Percentiles rank a stretch among this genome's conserved stretches.
phyloP scores from a whole-genome alignment of 2,113 vertebrate genomes.

The Dipodomys merriami region DNA sequence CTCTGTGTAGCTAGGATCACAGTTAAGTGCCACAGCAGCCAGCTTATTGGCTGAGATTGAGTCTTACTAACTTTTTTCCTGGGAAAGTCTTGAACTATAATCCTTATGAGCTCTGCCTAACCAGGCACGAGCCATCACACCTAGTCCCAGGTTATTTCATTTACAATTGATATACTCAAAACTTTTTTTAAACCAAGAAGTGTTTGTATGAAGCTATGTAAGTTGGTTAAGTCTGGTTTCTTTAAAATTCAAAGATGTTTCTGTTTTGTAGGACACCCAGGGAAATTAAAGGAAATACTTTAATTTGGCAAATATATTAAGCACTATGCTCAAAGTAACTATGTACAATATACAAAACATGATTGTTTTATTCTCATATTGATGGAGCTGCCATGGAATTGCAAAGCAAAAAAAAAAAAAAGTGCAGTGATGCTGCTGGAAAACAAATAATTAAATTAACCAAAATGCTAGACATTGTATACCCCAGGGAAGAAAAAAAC shows the following conservation, averaged over 20 bases:
- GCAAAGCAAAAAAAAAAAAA: too few relatives aligned
- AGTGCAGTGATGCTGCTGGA: not conserved
- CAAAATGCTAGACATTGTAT: not conserved
- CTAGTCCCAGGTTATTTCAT: not conserved
- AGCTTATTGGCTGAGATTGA: too few relatives aligned
- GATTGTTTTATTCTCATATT: not conserved
- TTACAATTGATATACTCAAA: not conserved
- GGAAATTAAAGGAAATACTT: conserved; percentile 6
- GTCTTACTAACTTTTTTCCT: too few relatives aligned
- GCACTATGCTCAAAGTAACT: not conserved
- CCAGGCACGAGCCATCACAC: too few relatives aligned
- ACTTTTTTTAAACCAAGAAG: conserved; percentile 16
- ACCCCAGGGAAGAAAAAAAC: too few relatives aligned
- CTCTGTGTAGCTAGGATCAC: too few relatives aligned
- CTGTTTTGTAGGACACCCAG: not conserved
- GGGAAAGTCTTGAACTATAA: too few relatives aligned
- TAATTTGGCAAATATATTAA: conserved; percentile 18
- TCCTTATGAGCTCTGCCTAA: too few relatives aligned
- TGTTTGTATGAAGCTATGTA: not conserved
- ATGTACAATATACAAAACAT: not conserved
- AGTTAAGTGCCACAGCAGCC: too few relatives aligned
- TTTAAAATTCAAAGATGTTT: not conserved
- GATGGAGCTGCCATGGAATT: not conserved
- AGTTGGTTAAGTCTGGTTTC: conserved; percentile 10
- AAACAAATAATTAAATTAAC: conserved; percentile 29